Percentiles rank a stretch among this genome's conserved stretches.
Evolutionary conservation across 2,797 vertebrate genomes (phyloP).

Genomic region (Simalia tracyae): DNA sequence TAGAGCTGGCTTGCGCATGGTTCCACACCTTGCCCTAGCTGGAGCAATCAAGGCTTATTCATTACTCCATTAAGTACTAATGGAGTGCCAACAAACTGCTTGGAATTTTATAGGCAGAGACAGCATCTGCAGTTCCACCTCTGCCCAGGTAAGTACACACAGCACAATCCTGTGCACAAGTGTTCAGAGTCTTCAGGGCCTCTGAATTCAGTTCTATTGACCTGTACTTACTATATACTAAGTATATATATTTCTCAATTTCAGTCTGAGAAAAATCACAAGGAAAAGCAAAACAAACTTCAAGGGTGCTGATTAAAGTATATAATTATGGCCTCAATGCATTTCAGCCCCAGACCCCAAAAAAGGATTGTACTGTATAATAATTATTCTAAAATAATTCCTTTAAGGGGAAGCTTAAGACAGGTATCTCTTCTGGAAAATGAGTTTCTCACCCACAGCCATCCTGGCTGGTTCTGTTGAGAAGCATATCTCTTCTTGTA

Average conservation of each 20-base stretch:
- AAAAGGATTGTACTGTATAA: background rate
- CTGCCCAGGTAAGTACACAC: slow-evolving; percentile 21
- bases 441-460: background rate
- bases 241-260: background rate
- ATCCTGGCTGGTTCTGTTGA: background rate
- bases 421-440: background rate
- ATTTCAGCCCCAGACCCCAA: background rate
- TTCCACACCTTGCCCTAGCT: slow-evolving; percentile 62
- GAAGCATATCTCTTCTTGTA: background rate
- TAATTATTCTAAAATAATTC: background rate
- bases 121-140: slow-evolving; percentile 1
- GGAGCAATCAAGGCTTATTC: slow-evolving; percentile 32
- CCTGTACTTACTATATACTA: background rate
- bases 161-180: background rate
- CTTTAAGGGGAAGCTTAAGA: background rate
- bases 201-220: background rate
- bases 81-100: slow-evolving; percentile 38
- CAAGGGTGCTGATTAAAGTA: background rate
- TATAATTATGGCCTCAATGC: background rate
- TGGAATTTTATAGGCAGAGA: slow-evolving; percentile 37
- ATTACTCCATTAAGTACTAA: slow-evolving; percentile 52
- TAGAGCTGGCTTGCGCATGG: slow-evolving; percentile 36
- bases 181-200: background rate
- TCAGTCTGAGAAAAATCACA: slow-evolving; percentile 6
- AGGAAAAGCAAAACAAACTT: background rate